These are phyloP conservation scores for Ctenochaetus hawaiiensis DNA, from an alignment of 2,797 vertebrate species.

Conservation along the genomic window DNA sequence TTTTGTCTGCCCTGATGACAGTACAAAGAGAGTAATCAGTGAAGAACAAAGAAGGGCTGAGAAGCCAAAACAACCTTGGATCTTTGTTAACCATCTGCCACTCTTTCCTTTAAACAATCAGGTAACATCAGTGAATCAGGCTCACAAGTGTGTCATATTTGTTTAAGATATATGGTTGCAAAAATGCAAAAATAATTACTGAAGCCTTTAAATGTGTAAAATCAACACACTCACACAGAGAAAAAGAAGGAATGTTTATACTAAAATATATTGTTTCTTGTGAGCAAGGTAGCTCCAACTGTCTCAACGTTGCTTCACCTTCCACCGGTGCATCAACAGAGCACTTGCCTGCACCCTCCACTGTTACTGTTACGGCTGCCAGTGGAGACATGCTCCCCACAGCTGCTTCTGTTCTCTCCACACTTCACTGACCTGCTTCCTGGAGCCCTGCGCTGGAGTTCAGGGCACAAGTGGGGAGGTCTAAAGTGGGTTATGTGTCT, in stretches of 20 bases:
- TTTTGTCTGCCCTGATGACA: slow-evolving; percentile 82
- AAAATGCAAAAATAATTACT: slow-evolving; percentile 11
- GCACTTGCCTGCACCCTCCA: slow-evolving; percentile 33
- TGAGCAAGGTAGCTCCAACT: neutral
- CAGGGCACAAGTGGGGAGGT: slow-evolving; percentile 77
- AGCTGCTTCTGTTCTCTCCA: slow-evolving; percentile 79
- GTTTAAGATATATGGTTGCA: no score
- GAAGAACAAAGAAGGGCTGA: slow-evolving; percentile 73
- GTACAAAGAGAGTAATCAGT: slow-evolving; percentile 72
- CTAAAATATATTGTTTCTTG: neutral
- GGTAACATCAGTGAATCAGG: neutral
- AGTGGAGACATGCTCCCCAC: slow-evolving; percentile 79
- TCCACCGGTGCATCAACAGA: slow-evolving; percentile 26
- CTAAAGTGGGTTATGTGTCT: slow-evolving; percentile 52
- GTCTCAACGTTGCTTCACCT: slow-evolving; percentile 32
- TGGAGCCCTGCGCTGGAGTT: slow-evolving; percentile 75
- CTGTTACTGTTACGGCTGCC: slow-evolving; percentile 71
- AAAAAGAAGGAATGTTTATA: neutral
- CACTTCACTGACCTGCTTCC: slow-evolving; percentile 78
- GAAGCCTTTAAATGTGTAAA: slow-evolving; percentile 2
- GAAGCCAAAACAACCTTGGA: slow-evolving; percentile 55
- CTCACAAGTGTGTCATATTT: neutral
- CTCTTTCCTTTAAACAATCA: neutral
- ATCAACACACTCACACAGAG: slow-evolving; percentile 7
- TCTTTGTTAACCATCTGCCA: slow-evolving; percentile 59